These are phyloP conservation scores for Eustalomyia histrio DNA, from an alignment of 2,888 invertebrate species.

Conservation along the genomic window DNA sequence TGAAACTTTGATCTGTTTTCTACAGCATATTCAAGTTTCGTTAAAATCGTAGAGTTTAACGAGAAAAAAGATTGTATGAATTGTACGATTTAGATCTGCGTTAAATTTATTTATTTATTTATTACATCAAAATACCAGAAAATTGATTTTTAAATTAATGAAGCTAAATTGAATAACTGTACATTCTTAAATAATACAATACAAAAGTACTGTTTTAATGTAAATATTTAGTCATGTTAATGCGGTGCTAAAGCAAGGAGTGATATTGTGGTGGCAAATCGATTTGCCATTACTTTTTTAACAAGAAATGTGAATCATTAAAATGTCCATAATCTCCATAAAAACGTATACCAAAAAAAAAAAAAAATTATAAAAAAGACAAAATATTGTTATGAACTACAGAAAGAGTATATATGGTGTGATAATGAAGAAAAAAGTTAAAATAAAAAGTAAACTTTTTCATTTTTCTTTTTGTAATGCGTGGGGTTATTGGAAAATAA, in stretches of 20 bases:
- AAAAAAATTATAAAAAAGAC: not conserved
- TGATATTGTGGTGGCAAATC: not conserved
- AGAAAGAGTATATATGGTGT: not conserved
- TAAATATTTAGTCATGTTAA: not conserved
- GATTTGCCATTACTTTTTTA: constrained; percentile 1
- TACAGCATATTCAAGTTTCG: no score
- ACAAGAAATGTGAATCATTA: constrained; percentile 22
- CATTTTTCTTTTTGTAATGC: constrained; percentile 40
- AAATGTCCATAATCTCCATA: constrained; percentile 11
- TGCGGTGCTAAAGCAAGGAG: not conserved
- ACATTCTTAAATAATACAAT: not conserved
- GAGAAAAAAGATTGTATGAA: no score
- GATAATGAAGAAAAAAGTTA: constrained; percentile 38
- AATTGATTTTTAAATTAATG: no score
- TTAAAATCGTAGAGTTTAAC: no score
- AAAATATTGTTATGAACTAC: not conserved
- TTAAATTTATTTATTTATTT: no score
- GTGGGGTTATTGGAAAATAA: constrained; percentile 38
- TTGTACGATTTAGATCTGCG: no score
- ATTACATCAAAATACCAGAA: no score
- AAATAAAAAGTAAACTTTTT: not conserved
- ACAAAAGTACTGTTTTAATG: constrained; percentile 8
- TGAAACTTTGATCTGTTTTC: no score
- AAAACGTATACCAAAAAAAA: not conserved
- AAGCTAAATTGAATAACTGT: not conserved